Base-by-base conservation (phyloP, 2,113 vertebrate genomes). In the Hypocryptadius cinnamomeus region DNA sequence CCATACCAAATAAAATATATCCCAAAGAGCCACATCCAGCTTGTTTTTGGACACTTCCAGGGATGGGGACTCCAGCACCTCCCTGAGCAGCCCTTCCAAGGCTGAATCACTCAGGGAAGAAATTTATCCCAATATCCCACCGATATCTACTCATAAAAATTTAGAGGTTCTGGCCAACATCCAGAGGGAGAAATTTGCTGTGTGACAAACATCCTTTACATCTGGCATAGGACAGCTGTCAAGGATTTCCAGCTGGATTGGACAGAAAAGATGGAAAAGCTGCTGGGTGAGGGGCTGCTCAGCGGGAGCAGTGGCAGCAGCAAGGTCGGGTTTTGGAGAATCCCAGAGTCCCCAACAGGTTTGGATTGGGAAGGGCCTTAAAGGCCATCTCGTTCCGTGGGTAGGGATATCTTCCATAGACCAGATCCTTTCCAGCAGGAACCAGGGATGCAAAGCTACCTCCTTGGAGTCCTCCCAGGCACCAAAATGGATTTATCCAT, bases 211-310 rank as follows among this genome's bases (percentile, higher is more conserved):
- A 95, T 87, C 85, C 88, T 93, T 87, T 71, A 87, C 76, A 94
- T 72, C 72, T 35, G 73, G 66, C 19, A 5, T 35, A 35, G 40
- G 59, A 95, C 87, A 79, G 86, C 59, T 53, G 80, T 47, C 59
- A 54, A 96, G 89, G 74, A 54, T 96, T 95, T 90, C 94, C 93
- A 97, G 91, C 92, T 97, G 96, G 83, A 33, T 92, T 73, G 51
- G 70, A n/a, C 60, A 87, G 11, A 79, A 83, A 50, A 76, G 44
- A 50, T 33, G 83, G 90, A 37, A 8, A 15, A 89, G 80, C 80
- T 79, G 78, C 45, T 1, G 20, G 72, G 57, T 18, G 69, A 78
- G 28, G 57, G 31, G 31, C 13, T 54, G 53, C 63, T 23, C 2
- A 1, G 48, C 13, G 19, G 63, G 11, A 82, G 10, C 51, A 21